Percentiles rank a stretch among this genome's conserved stretches.
Conservation (phyloP, 2,113 vertebrate species). For the Regulus satrapa region DNA sequence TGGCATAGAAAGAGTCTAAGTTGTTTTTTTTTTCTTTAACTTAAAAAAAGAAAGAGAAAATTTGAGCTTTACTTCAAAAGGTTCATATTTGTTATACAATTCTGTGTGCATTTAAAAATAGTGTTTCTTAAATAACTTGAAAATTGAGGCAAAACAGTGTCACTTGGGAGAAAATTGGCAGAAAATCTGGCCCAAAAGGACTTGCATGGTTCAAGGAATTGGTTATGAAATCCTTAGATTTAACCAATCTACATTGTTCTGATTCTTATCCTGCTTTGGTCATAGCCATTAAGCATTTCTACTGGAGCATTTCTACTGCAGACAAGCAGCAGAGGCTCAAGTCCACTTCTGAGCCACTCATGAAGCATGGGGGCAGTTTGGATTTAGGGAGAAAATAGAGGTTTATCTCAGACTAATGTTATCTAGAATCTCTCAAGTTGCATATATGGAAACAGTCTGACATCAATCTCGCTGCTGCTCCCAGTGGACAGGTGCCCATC, state of each 20-base stretch:
- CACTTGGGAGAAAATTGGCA: not conserved
- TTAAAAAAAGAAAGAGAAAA: conserved; percentile 21
- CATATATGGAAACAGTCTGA: not conserved
- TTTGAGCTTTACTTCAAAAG: not conserved
- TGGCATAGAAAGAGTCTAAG: conserved; percentile 29
- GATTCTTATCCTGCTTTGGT: not conserved
- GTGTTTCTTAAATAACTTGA: not conserved
- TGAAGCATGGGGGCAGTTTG: rapidly evolving
- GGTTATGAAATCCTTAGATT: not conserved
- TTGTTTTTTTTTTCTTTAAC: not conserved
- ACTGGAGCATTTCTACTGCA: not conserved
- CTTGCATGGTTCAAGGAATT: not conserved
- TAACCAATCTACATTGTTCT: not conserved
- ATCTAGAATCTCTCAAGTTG: not conserved
- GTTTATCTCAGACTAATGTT: not conserved
- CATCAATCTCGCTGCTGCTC: not conserved
- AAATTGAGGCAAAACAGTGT: not conserved
- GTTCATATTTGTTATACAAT: not conserved
- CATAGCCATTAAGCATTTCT: not conserved
- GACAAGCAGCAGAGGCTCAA: not conserved
- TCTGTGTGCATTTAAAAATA: not conserved
- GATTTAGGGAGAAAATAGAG: not conserved
- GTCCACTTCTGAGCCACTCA: not conserved
- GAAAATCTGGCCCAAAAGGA: not conserved
- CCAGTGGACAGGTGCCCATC: no score